Conservation (phyloP, 2,113 vertebrate genomes). For the Anolis carolinensis region DNA sequence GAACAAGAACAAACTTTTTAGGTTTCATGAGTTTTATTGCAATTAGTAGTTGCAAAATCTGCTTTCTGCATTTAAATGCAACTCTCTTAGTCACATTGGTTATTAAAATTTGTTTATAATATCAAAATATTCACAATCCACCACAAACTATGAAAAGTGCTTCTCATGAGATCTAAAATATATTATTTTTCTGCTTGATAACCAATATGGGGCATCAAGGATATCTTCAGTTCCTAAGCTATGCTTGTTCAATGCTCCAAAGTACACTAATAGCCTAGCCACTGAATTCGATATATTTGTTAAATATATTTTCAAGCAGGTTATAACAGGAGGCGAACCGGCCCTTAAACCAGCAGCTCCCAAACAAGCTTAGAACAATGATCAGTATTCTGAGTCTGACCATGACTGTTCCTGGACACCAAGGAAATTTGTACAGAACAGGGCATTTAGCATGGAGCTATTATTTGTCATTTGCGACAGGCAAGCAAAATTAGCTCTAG, state of each 20-base stretch:
- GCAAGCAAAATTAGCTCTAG: not conserved
- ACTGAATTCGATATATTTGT: not conserved
- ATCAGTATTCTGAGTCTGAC: not conserved
- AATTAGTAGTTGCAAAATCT: not conserved
- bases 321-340: not conserved
- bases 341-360: not conserved
- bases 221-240: not conserved
- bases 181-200: not conserved
- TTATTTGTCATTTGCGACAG: not conserved
- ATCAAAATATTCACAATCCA: not conserved
- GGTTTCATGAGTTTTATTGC: not conserved
- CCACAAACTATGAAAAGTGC: not conserved
- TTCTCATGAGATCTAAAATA: not conserved
- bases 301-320: not conserved
- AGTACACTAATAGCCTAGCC: not conserved
- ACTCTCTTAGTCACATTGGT: slow-evolving; percentile 56
- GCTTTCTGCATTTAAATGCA: slow-evolving; percentile 35
- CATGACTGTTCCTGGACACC: not conserved
- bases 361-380: not conserved
- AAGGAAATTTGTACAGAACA: not conserved
- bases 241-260: not conserved
- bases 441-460: not conserved
- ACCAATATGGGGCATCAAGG: not conserved
- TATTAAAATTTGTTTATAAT: not conserved
- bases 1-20: not conserved